Evolutionary conservation across 2,113 vertebrate species (phyloP).

Genomic region (Pluvialis apricaria): DNA sequence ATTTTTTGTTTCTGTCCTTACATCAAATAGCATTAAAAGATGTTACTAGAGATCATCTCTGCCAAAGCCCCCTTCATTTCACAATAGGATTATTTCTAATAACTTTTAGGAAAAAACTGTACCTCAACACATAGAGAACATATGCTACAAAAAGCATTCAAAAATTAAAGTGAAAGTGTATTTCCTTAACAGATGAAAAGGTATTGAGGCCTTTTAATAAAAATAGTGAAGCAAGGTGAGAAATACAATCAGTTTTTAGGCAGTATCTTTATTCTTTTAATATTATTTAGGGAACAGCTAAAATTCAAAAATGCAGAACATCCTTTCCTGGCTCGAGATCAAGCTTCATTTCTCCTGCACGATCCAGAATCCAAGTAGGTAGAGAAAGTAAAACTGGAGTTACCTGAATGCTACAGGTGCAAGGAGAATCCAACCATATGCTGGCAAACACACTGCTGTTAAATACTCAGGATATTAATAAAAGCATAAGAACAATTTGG

Average conservation of each 20-base stretch:
- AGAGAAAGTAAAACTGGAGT: not conserved
- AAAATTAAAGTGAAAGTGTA: not conserved
- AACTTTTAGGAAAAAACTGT: not conserved
- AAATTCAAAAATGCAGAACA: not conserved
- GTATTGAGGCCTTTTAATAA: not conserved
- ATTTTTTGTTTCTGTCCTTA: not conserved
- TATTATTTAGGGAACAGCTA: not conserved
- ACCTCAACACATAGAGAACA: not conserved
- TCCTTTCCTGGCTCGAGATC: not conserved
- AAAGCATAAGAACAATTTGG: not conserved
- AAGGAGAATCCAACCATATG: not conserved
- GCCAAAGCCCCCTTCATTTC: not conserved
- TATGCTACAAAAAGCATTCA: not conserved
- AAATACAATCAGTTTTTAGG: not conserved
- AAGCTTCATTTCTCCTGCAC: not conserved
- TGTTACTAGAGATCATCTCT: not conserved
- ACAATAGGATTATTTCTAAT: not conserved
- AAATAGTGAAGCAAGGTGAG: not conserved
- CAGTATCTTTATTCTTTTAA: not conserved
- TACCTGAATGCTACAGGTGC: not conserved
- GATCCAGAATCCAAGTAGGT: not conserved
- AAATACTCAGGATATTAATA: not conserved
- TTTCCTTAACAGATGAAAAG: not conserved
- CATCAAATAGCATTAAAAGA: not conserved
- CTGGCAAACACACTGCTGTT: not conserved